Evolutionary conservation across 2,888 invertebrate species (phyloP).

Genomic region (Habroteleia sp.): DNA sequence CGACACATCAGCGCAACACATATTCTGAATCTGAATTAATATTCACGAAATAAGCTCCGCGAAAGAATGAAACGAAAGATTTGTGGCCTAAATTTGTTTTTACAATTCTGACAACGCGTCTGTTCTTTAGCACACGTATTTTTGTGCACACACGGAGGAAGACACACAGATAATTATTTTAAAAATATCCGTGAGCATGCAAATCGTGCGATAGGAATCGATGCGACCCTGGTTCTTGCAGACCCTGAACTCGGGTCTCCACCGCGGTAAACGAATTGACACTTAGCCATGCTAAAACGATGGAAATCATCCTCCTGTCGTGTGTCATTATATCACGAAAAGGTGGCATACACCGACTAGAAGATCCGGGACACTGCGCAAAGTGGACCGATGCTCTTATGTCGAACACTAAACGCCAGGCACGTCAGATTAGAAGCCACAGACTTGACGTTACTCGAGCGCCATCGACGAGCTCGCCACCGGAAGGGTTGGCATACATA

Average conservation of each 20-base stretch:
- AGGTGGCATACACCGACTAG: slow-evolving; percentile 31
- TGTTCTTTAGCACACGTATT: slow-evolving; percentile 4
- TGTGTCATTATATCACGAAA: slow-evolving; percentile 46
- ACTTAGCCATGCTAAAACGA: slow-evolving; percentile 64
- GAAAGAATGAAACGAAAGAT: slow-evolving; percentile 6
- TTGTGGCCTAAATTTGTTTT: slow-evolving; percentile 22
- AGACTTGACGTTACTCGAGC: slow-evolving; percentile 72
- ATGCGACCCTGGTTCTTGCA: slow-evolving; percentile 60
- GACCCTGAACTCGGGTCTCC: slow-evolving; percentile 64
- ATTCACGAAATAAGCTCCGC: slow-evolving; percentile 14
- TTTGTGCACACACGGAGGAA: not conserved
- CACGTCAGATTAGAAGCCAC: slow-evolving; percentile 79
- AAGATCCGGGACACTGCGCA: slow-evolving; percentile 61
- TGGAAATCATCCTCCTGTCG: slow-evolving; percentile 62
- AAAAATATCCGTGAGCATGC: slow-evolving; percentile 55
- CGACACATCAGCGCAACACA: no score
- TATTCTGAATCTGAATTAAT: slow-evolving; percentile 22
- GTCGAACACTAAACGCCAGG: slow-evolving; percentile 64
- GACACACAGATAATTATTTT: slow-evolving; percentile 15
- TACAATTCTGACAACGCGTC: slow-evolving; percentile 8
- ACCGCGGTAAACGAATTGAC: slow-evolving; percentile 54
- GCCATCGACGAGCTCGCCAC: slow-evolving; percentile 64
- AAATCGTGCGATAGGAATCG: slow-evolving; percentile 50
- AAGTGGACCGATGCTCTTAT: slow-evolving; percentile 62
- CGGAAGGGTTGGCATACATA: slow-evolving; percentile 74